A percentile compares a stretch with the other conserved stretches of the same genome.
These are phyloP conservation scores for Agriopis marginaria DNA, from an alignment of 2,888 invertebrate genomes.

Conservation along the genomic window DNA sequence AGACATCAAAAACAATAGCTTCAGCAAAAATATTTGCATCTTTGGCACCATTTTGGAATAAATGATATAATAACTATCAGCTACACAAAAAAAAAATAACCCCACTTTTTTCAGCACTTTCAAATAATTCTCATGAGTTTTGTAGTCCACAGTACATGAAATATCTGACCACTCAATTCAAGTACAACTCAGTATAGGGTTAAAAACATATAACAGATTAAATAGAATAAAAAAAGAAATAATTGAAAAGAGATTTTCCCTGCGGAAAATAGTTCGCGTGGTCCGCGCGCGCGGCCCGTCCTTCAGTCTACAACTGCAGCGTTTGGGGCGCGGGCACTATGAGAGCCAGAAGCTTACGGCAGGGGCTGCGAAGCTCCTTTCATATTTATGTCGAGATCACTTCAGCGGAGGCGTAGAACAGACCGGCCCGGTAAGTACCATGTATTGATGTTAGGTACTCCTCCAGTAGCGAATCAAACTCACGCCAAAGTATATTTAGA, in stretches of 20 bases:
- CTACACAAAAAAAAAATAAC: background rate
- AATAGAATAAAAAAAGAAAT: constrained; percentile 7
- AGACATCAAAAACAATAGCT: constrained; percentile 6
- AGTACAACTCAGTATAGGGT: constrained; percentile 38
- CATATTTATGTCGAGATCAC: constrained; percentile 22
- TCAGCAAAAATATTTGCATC: constrained; percentile 4
- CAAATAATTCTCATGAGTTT: background rate
- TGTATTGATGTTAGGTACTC: background rate
- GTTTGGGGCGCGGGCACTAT: constrained; percentile 60
- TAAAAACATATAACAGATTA: background rate
- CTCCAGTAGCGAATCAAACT: background rate
- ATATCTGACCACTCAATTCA: constrained; percentile 25
- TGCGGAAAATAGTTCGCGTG: constrained; percentile 40
- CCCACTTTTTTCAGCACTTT: background rate
- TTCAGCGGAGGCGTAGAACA: constrained; percentile 9
- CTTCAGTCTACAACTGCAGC: constrained; percentile 50
- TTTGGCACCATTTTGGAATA: constrained; percentile 12
- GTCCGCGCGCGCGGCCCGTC: constrained; percentile 61
- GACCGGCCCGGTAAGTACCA: background rate
- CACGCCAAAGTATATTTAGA: background rate
- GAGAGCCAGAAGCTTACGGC: constrained; percentile 38
- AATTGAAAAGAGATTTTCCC: constrained; percentile 28
- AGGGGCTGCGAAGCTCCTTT: constrained; percentile 39
- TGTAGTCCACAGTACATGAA: background rate
- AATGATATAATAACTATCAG: background rate